These are phyloP conservation scores for Acrobasis suavella DNA, from an alignment of 2,888 invertebrate genomes.

Conservation along the genomic window DNA sequence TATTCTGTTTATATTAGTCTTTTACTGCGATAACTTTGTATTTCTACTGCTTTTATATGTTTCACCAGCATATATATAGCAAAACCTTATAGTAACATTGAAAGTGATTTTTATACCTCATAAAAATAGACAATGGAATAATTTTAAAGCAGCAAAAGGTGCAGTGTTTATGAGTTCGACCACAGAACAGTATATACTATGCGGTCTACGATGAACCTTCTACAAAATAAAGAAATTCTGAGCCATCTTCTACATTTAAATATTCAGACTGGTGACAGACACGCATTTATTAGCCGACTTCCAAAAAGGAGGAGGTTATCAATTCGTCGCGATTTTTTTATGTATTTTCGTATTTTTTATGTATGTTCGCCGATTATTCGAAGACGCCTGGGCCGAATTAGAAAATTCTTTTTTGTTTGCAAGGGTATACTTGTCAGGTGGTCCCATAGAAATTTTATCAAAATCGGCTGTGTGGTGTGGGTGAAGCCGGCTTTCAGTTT, in stretches of 20 bases:
- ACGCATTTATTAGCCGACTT: neutral
- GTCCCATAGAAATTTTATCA: no score
- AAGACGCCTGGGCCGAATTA: no score
- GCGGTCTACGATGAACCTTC: slow-evolving; percentile 38
- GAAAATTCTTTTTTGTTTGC: no score
- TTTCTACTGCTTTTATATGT: neutral
- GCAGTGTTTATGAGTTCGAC: slow-evolving; percentile 52
- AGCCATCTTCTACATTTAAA: slow-evolving; percentile 18
- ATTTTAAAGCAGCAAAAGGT: slow-evolving; percentile 57
- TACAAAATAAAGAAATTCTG: slow-evolving; percentile 41
- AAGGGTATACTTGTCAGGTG: no score
- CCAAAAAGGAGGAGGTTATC: no score
- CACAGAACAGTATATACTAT: slow-evolving; percentile 47
- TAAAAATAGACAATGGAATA: slow-evolving; percentile 64
- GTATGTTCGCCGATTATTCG: no score
- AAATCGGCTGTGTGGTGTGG: no score
- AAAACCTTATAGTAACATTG: slow-evolving; percentile 20
- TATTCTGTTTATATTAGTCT: neutral
- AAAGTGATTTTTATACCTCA: slow-evolving; percentile 56
- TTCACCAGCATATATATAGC: slow-evolving; percentile 14
- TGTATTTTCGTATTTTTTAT: no score
- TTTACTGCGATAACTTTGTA: slow-evolving; percentile 8
- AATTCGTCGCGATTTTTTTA: no score
- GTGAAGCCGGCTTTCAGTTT: no score
- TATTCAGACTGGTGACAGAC: neutral